Evolutionary conservation across 2,797 vertebrate species (phyloP).

Genomic region (Crax fasciolata): DNA sequence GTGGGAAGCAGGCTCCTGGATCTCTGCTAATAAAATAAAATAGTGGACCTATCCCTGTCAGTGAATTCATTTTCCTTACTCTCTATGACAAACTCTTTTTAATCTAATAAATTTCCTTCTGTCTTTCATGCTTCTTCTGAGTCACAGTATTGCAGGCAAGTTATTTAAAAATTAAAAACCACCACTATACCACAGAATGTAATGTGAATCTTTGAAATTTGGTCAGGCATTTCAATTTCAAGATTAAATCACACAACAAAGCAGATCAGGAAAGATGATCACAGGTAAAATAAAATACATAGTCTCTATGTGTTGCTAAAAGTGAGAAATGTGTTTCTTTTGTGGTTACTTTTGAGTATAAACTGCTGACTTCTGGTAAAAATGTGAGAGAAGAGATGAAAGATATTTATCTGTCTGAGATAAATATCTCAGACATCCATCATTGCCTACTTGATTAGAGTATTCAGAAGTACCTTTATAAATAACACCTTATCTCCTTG

Average conservation of each 20-base stretch:
- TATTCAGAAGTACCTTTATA: conserved; percentile 41
- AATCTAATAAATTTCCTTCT: conserved; percentile 72
- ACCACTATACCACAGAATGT: background rate
- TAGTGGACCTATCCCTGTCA: conserved; percentile 24
- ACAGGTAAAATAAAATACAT: conserved; percentile 22
- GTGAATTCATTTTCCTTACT: conserved; percentile 55
- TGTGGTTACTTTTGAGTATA: background rate
- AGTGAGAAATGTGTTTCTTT: background rate
- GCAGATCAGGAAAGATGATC: conserved; percentile 39
- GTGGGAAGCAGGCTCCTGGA: conserved; percentile 13
- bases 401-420: background rate
- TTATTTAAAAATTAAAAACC: conserved; percentile 77
- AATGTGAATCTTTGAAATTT: conserved; percentile 61
- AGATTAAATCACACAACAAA: conserved; percentile 63
- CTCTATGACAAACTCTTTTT: conserved; percentile 62
- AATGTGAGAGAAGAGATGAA: background rate
- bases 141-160: conserved; percentile 71
- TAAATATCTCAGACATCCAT: conserved; percentile 28
- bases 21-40: conserved; percentile 56
- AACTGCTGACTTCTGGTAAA: background rate
- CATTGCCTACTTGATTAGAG: conserved; percentile 61
- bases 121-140: conserved; percentile 78
- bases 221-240: conserved; percentile 52
- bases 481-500: background rate
- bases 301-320: background rate